A percentile compares a stretch with the other conserved stretches of the same genome.
These are phyloP conservation scores for Bufotes viridis DNA, from an alignment of 2,797 vertebrate genomes.

Conservation along the genomic window DNA sequence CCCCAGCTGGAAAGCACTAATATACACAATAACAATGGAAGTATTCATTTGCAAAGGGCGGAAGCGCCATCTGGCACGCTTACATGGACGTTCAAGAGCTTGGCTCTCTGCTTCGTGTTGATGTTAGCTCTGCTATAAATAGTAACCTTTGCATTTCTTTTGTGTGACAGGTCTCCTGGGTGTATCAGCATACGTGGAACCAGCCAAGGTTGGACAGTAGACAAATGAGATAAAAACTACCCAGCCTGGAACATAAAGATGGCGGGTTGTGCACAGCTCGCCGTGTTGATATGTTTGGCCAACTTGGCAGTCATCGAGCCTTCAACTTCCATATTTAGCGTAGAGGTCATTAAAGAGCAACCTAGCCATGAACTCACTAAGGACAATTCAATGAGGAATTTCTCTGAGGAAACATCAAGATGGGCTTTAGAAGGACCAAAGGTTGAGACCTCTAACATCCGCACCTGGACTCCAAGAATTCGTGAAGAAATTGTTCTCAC, in stretches of 20 bases:
- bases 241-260: conserved; percentile 17
- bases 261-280: neutral
- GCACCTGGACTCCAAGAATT: neutral
- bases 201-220: neutral
- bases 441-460: neutral
- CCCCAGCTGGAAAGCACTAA: no score
- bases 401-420: conserved; percentile 21
- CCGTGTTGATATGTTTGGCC: neutral
- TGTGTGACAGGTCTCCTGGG: conserved; percentile 50
- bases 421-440: neutral
- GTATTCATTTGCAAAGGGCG: neutral
- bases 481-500: conserved; percentile 16
- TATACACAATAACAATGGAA: neutral
- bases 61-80: neutral
- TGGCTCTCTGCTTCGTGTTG: neutral
- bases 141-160: conserved; percentile 22
- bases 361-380: neutral
- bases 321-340: conserved; percentile 4
- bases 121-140: conserved; percentile 15
- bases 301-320: neutral
- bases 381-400: conserved; percentile 12
- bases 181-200: neutral
- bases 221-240: conserved; percentile 22
- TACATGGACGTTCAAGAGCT: neutral
- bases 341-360: conserved; percentile 14